Evolutionary conservation across 2,888 invertebrate species (phyloP), one percentile per base, ranked within the genome.

Genomic region (Idaea biselata): DNA sequence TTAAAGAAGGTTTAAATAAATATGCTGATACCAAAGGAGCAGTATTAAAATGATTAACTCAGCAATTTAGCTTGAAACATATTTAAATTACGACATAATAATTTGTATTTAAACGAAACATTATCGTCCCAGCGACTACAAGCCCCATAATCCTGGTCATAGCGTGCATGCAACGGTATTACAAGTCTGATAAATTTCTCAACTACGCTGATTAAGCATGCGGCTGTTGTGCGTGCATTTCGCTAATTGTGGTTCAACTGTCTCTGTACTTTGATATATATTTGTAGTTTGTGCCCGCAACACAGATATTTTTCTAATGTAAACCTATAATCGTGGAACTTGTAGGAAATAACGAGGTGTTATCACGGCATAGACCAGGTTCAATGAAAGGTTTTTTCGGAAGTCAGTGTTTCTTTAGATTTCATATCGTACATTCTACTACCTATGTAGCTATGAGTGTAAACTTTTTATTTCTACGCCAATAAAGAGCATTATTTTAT

Each of bases 281-380:
- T 44, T 44, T 44, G 44, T 44, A 44, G 60, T 60, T 60, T 61
- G 59, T 65, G 25, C 31, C 54, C 25, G n/a, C 61, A 60, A 66
- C 59, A 63, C 16, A 33, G 60, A 62, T 64, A 44, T 11, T 44
- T 44, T 44, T 11, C 0, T 11, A 44, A 44, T 44, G 44, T 44
- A 44, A 44, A 44, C 8, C 14, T 44, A 44, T 44, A 44, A 14
- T 44, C 5, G 14, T 33, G 33, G 33, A 33, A 7, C 33, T 44
- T 14, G 14, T 8, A 44, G 44, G 44, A 44, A 44, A 44, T 44
- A 44, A 44, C 14, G 44, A 44, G 44, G 11, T 11, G 11, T 11
- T 8, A 44, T 7, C 44, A 44, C 44, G 44, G 44, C 6, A 44
- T 14, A 11, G 1, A 32, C 4, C n/a, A n/a, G n/a, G n/a, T 25